Evolutionary conservation across 1,140 invertebrate genomes (phyloP), one percentile per base, ranked within the genome.

Genomic region (Ruditapes philippinarum): DNA sequence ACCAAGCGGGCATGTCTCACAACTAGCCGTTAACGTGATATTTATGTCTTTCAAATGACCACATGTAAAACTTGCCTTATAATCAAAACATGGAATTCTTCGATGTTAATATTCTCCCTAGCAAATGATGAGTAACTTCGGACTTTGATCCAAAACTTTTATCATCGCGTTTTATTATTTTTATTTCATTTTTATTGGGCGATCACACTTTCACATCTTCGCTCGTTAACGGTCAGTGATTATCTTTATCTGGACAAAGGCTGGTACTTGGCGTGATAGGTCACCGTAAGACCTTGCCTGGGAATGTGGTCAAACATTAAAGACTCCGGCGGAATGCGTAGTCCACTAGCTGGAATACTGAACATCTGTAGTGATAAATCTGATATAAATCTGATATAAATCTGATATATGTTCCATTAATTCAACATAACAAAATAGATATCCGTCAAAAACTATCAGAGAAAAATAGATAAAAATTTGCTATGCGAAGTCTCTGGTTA

Each of bases 121-220:
- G 33, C 33, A 45, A 33, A 25, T 31, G 60, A 54, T 51, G 45
- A 7, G 68, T 84, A 19, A 28, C 40, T 22, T 28, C 28, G 51
- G 4, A 40, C 84, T 62, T 76, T 78, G 84, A 86, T 86, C 70
- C 25, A 49, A n/a, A 33, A 42, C 5, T 84, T 84, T 84, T 84
- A 84, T 84, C 74, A 19, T 28, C 49, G 31, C 5, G n/a, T 76
- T 85, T 85, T 85, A 76, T 74, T 74, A 76, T 76, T 51, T 76
- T 74, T 78, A 78, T 78, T 76, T 86, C 51, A 19, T 12, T 78
- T 86, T 86, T 76, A 86, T 86, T 12, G 40, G 33, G 70, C 40
- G 84, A 76, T 78, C 84, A 74, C 84, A 86, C 84, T 86, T 86
- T 86, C 84, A 2, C 28, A 40, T 86, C 54, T 76, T 60, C 28